A percentile compares a stretch with the other conserved stretches of the same genome.
Evolutionary conservation across 2,113 vertebrate genomes (phyloP).

Genomic region (Uria lomvia): DNA sequence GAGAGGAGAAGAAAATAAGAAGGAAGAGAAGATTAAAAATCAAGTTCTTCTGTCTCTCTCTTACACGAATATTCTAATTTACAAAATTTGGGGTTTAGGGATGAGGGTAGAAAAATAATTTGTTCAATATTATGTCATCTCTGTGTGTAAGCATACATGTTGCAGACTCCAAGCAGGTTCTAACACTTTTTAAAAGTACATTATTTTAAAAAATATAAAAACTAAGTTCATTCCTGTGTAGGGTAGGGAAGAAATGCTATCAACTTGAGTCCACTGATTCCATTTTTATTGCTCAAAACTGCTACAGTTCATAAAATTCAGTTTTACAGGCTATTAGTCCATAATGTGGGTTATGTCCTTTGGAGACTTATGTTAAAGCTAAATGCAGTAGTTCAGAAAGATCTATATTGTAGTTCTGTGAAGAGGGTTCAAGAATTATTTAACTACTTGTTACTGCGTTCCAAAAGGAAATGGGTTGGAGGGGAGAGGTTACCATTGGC

Average conservation of each 20-base stretch:
- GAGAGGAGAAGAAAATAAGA: neutral
- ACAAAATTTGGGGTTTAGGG: neutral
- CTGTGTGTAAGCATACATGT: neutral
- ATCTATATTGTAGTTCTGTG: neutral
- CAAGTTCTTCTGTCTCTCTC: neutral
- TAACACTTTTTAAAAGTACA: neutral
- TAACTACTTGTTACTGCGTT: neutral
- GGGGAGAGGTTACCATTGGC: neutral
- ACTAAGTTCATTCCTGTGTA: neutral
- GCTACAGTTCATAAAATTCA: slow-evolving; percentile 56
- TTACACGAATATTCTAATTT: neutral
- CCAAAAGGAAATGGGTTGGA: neutral
- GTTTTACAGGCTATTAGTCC: slow-evolving; percentile 52
- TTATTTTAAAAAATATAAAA: neutral
- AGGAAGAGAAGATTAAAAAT: neutral
- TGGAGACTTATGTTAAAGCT: slow-evolving; percentile 4
- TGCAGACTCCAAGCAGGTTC: neutral
- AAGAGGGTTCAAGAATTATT: neutral
- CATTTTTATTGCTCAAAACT: slow-evolving; percentile 23
- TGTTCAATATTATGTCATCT: neutral
- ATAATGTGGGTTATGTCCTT: slow-evolving; percentile 55
- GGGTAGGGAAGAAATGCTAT: neutral
- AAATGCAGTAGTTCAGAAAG: slow-evolving; percentile 15
- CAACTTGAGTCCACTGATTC: neutral
- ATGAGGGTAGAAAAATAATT: neutral